Evolutionary conservation across 2,113 vertebrate species (phyloP), one percentile per base, ranked within the genome.

Genomic region (Heteronetta atricapilla): DNA sequence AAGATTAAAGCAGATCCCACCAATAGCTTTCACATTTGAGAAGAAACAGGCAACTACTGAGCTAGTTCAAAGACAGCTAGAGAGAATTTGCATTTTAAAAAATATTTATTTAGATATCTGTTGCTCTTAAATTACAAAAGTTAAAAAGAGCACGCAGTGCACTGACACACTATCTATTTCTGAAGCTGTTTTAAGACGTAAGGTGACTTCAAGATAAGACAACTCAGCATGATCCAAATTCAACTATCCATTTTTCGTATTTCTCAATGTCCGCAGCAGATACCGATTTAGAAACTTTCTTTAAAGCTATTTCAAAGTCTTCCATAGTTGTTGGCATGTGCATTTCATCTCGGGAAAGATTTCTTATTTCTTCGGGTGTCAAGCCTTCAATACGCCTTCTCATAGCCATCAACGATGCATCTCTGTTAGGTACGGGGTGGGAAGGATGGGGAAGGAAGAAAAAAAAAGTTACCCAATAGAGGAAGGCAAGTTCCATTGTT

Each of bases 321-420:
- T 99, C 99, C 99, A 99, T 99, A 75, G 99, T 99, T 60, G 99
- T 99, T 50, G 99, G 99, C 99, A 99, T 99, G 96, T 99, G 99
- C 99, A 99, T 99, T 97, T 99, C 99, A 42, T 99, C 99, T 95
- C 98, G 97, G 56, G 99, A 99, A 74, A 99, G 98, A 97, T 99
- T 99, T 53, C 99, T 97, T 92, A 99, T 99, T 98, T 99, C 99
- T 93, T 99, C 99, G 11, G 99, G 99, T 2, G 98, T 99, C 95
- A 99, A 95, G 63, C 99, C 99, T 97, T 99, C 99, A 55, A 99
- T 99, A 29, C 99, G 98, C 36, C 99, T 98, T 88, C 99, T 98
- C 99, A 99, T 99, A 62, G 99, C 99, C 99, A 99, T 99, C 96
- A 99, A 87, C 1, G 99, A 99, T 5, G 99, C 99, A 58, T 99